These are phyloP conservation scores for Lagria hirta DNA, from an alignment of 2,888 invertebrate species.

Conservation along the genomic window DNA sequence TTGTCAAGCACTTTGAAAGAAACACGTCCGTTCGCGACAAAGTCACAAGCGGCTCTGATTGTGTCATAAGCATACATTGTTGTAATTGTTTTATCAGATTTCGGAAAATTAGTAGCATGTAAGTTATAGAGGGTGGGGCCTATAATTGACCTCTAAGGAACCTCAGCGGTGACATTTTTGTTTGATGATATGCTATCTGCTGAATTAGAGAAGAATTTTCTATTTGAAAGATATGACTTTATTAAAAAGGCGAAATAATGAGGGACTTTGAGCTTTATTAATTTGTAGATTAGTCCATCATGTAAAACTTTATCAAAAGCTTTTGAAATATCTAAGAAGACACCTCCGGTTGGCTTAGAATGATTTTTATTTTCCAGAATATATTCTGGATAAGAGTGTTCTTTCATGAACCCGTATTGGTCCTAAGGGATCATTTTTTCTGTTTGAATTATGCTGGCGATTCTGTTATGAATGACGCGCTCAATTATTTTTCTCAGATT, in stretches of 20 bases:
- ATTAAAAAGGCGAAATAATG: slow-evolving; percentile 10
- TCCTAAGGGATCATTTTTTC: slow-evolving; percentile 12
- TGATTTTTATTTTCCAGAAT: slow-evolving; percentile 7
- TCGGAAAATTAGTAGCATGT: too few species aligned
- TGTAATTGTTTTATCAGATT: too few species aligned
- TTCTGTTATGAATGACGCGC: slow-evolving; percentile 4
- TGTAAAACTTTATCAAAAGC: too few species aligned
- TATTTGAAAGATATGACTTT: neutral
- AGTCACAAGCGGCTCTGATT: too few species aligned
- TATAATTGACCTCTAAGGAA: too few species aligned
- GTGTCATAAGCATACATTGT: too few species aligned
- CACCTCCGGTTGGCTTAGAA: slow-evolving; percentile 3
- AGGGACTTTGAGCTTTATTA: slow-evolving; percentile 12
- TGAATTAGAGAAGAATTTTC: neutral
- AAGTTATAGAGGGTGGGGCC: too few species aligned
- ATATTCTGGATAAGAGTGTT: slow-evolving; percentile 13
- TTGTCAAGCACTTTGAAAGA: too few species aligned
- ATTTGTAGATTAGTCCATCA: too few species aligned
- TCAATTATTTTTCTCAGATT: too few species aligned
- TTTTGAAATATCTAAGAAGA: too few species aligned
- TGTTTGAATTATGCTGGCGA: slow-evolving; percentile 2
- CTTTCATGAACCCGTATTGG: slow-evolving; percentile 21
- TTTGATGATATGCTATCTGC: neutral
- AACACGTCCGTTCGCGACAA: too few species aligned
- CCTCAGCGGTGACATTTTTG: neutral